These are phyloP conservation scores for Otus sunia DNA, from an alignment of 2,113 vertebrate genomes.

Conservation along the genomic window DNA sequence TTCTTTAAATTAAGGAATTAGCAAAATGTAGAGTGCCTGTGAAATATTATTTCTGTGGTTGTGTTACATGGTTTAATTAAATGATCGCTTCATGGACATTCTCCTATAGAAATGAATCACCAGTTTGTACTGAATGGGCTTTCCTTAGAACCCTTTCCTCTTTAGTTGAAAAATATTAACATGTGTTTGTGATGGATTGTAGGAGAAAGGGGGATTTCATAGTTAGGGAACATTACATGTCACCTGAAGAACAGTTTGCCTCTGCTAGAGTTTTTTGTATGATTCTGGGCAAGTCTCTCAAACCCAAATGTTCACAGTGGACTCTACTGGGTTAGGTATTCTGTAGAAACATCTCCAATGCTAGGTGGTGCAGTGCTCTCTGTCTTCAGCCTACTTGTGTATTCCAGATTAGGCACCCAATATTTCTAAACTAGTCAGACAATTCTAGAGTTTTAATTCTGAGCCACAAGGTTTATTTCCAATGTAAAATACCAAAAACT, in stretches of 20 bases:
- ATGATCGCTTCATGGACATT: background rate
- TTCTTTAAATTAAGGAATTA: background rate
- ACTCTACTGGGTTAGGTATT: background rate
- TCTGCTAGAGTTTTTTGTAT: background rate
- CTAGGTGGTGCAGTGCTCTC: accelerated
- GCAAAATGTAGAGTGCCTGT: background rate
- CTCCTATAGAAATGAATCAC: background rate
- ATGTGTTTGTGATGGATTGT: background rate
- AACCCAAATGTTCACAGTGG: background rate
- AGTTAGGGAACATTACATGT: background rate
- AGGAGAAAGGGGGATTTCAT: background rate
- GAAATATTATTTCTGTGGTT: background rate
- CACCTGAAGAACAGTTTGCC: background rate
- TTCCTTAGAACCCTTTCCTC: background rate
- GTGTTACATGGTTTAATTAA: background rate
- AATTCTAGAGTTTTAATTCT: background rate
- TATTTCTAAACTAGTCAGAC: background rate
- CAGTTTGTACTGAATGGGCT: background rate
- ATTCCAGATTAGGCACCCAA: background rate
- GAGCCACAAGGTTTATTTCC: background rate
- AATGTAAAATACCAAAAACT: background rate
- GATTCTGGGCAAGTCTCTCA: background rate
- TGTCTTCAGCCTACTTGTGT: background rate
- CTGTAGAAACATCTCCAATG: background rate
- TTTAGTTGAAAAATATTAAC: background rate